phyloP scores from a whole-genome alignment of 2,888 invertebrate species.

The Epinotia ramella region DNA sequence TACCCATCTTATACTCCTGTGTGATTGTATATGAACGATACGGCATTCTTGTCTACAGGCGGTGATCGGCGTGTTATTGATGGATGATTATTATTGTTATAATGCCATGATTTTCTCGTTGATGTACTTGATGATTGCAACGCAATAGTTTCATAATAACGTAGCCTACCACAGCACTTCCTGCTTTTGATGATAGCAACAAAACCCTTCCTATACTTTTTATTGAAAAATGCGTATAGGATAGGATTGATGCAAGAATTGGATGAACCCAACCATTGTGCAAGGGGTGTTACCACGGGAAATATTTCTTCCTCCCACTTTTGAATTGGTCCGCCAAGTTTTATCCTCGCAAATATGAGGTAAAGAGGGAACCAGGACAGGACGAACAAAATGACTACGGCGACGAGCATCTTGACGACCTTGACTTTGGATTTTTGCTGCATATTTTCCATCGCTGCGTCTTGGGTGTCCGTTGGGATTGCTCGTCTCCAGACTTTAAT shows the following conservation, averaged over 20 bases:
- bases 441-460: slow-evolving; percentile 96
- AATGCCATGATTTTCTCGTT: slow-evolving; percentile 93
- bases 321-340: slow-evolving; percentile 90
- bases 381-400: slow-evolving; percentile 96
- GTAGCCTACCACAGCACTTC: slow-evolving; percentile 93
- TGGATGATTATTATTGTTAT: slow-evolving; percentile 88
- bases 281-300: slow-evolving; percentile 93
- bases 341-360: slow-evolving; percentile 94
- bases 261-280: slow-evolving; percentile 96
- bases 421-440: slow-evolving; percentile 97
- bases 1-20: slow-evolving; percentile 87
- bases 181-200: slow-evolving; percentile 94
- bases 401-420: slow-evolving; percentile 97
- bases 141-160: slow-evolving; percentile 94
- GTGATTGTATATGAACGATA: slow-evolving; percentile 88
- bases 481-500: slow-evolving; percentile 94
- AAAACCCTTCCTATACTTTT: slow-evolving; percentile 96
- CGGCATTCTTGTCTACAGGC: slow-evolving; percentile 80
- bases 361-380: slow-evolving; percentile 97
- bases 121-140: slow-evolving; percentile 94
- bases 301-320: slow-evolving; percentile 92
- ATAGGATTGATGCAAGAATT: slow-evolving; percentile 98
- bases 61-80: slow-evolving; percentile 85
- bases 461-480: slow-evolving; percentile 96
- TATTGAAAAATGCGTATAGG: slow-evolving; percentile 97